Conservation (phyloP, 1,140 invertebrate genomes). For the Drosophila bocki region DNA sequence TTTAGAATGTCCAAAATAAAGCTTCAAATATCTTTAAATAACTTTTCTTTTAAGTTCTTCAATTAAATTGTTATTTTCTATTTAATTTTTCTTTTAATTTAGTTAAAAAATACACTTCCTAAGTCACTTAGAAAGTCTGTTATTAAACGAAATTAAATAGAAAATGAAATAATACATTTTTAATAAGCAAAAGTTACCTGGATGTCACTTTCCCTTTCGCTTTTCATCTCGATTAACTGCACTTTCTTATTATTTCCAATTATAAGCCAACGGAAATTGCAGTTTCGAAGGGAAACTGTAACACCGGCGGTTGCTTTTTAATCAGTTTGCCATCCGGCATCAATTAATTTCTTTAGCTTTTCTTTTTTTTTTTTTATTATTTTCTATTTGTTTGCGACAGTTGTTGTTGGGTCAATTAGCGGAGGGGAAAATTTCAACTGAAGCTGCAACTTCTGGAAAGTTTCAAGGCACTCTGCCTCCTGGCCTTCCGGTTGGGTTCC, state of each 20-base stretch:
- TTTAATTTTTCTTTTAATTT: no score
- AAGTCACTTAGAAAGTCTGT: no score
- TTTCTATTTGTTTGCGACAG: constrained; percentile 4
- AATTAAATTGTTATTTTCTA: no score
- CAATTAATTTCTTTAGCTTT: neutral
- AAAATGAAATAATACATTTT: no score
- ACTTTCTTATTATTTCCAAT: neutral
- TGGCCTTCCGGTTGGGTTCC: constrained; percentile 6
- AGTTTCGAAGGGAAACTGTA: neutral
- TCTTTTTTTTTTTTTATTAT: neutral
- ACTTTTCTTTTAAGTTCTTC: no score
- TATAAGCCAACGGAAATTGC: constrained; percentile 13
- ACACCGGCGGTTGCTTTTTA: neutral
- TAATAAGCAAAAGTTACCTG: neutral
- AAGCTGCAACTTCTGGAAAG: constrained; percentile 15
- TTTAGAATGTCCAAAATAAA: no score
- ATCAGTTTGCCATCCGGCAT: constrained; percentile 15
- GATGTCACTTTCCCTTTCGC: neutral
- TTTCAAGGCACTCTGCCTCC: neutral
- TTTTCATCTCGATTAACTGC: constrained; percentile 3
- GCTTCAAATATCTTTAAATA: no score
- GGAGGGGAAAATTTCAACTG: neutral
- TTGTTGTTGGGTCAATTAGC: constrained; percentile 16
- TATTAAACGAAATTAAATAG: no score
- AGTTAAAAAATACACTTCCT: no score